Conservation (phyloP, 2,888 invertebrate genomes). For the Mactromeris polynyma region DNA sequence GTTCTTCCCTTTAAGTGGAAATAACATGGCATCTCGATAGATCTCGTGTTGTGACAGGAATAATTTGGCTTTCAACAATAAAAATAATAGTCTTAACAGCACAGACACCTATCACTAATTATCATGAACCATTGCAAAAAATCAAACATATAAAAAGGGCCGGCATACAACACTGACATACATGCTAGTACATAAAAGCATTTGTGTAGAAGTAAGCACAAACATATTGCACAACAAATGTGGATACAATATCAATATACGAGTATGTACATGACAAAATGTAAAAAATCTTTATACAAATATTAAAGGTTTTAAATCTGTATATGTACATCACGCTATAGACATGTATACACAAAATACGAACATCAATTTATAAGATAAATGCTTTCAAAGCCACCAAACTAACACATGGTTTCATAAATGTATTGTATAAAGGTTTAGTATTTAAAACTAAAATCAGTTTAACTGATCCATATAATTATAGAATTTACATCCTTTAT, state of each 20-base stretch:
- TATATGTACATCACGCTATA: background rate
- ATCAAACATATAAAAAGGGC: background rate
- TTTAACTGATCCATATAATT: background rate
- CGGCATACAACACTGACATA: background rate
- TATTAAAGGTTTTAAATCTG: background rate
- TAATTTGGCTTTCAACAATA: background rate
- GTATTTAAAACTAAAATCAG: constrained; percentile 3
- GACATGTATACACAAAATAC: background rate
- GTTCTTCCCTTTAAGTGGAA: too few species aligned
- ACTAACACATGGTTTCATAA: background rate
- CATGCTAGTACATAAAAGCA: constrained; percentile 1
- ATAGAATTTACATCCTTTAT: background rate
- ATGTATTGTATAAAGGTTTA: background rate
- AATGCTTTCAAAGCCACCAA: background rate
- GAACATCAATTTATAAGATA: background rate
- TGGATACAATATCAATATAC: background rate
- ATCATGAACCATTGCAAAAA: background rate
- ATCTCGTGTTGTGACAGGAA: too few species aligned
- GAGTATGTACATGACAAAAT: background rate
- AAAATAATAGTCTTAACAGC: background rate
- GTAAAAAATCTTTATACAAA: constrained; percentile 1
- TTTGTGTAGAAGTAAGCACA: constrained; percentile 14
- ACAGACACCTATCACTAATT: background rate
- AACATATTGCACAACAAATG: background rate
- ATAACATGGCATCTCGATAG: too few species aligned